phyloP scores from a whole-genome alignment of 2,113 vertebrate species.

The Tachuris rubrigastra region DNA sequence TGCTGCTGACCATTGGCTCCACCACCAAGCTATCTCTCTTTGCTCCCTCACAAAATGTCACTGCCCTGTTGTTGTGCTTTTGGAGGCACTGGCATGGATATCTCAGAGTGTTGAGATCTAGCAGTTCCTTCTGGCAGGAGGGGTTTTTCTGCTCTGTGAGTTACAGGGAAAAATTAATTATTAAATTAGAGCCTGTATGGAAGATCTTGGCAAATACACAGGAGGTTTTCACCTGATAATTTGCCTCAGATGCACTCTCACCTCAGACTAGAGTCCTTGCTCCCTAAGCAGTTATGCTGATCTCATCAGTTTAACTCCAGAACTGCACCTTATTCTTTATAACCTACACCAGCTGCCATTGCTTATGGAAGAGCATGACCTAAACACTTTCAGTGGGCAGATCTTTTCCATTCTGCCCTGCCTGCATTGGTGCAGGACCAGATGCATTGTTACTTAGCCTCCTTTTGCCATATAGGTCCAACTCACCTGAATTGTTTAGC shows the following conservation, averaged over 20 bases:
- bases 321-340: background rate
- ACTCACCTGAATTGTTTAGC: background rate
- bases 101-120: background rate
- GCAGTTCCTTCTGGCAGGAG: background rate
- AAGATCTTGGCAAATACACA: background rate
- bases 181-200: background rate
- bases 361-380: background rate
- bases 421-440: background rate
- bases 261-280: background rate
- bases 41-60: background rate
- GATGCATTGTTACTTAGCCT: background rate
- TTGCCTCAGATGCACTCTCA: background rate
- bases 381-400: background rate
- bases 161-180: background rate
- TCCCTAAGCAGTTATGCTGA: background rate
- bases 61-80: background rate
- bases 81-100: background rate
- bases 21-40: background rate
- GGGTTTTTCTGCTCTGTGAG: background rate
- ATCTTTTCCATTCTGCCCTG: background rate
- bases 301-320: background rate
- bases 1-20: background rate
- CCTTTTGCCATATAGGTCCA: background rate
- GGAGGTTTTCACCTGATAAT: background rate
- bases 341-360: background rate